Evolutionary conservation across 2,888 invertebrate species (phyloP).

Genomic region (Hipparchia semele): DNA sequence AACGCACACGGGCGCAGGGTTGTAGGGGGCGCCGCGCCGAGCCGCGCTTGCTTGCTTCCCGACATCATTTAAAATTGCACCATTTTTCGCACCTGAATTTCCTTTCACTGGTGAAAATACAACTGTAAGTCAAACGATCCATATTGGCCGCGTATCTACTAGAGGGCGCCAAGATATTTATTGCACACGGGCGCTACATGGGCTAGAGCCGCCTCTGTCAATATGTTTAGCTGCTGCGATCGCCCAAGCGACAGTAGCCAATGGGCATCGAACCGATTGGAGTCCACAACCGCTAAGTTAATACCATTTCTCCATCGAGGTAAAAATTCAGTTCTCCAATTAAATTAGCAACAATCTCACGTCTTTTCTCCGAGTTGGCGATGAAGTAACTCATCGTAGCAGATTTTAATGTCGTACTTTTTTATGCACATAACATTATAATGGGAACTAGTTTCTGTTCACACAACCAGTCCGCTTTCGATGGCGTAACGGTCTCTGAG

Average conservation of each 20-base stretch:
- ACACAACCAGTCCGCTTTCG: slow-evolving; percentile 41
- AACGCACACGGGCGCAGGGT: too few relatives aligned
- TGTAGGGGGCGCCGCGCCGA: too few relatives aligned
- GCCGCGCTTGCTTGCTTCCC: too few relatives aligned
- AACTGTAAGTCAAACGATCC: too few relatives aligned
- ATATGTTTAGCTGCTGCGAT: background rate
- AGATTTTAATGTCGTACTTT: slow-evolving; percentile 41
- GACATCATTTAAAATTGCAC: too few relatives aligned
- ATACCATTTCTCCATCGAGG: too few relatives aligned
- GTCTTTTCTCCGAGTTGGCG: background rate
- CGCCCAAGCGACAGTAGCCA: background rate
- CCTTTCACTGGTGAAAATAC: too few relatives aligned
- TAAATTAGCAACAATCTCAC: slow-evolving; percentile 2
- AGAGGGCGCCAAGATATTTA: too few relatives aligned
- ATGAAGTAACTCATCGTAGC: slow-evolving; percentile 31
- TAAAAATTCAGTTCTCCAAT: background rate
- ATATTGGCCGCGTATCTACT: too few relatives aligned
- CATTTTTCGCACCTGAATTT: too few relatives aligned
- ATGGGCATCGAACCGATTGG: background rate
- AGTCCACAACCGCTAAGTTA: background rate
- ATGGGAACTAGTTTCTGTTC: slow-evolving; percentile 43
- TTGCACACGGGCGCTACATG: too few relatives aligned
- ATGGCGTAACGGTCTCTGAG: slow-evolving; percentile 37
- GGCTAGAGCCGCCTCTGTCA: too few relatives aligned
- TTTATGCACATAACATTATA: slow-evolving; percentile 45